Base-by-base conservation (phyloP, 2,113 vertebrate species). In the Megaceryle torquata region DNA sequence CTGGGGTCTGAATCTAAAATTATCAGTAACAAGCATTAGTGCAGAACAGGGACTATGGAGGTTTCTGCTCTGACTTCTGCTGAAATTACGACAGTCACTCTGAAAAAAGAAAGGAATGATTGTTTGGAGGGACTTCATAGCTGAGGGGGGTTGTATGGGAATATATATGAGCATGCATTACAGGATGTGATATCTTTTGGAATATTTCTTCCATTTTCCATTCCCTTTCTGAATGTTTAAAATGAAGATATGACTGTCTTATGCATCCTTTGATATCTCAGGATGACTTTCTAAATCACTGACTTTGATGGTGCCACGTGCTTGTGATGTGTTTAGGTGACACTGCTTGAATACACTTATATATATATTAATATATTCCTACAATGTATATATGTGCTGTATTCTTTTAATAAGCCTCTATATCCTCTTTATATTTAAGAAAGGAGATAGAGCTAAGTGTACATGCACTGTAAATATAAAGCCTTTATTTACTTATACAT, bases 61-160 rank as follows among this genome's bases (percentile, higher is more conserved):
- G 95, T 96, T 91, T 61, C 76, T 92, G 28, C 81, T 81, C 53
- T 70, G 64, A 46, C 96, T 92, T 85, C 91, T 71, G 44, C 33
- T 93, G 95, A 96, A 95, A 95, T 96, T 96, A 95, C 63, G 90
- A 48, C 70, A 75, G 59, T 68, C 95, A 86, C 63, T 92, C 82
- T 75, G n/a, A 10, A 68, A 48, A 90, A 96, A 94, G 51, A 96
- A 95, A 97, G 86, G 82, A 90, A 95, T 77, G 95, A 48, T 92
- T 96, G 68, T 95, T 59, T 96, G 88, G 80, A 87, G 53, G 44
- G 59, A 35, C 51, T 93, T 95, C 91, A 96, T 90, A 95, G 94
- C 89, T 97, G 61, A 86, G 29, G 33, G 59, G 31, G 17, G 22
- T 83, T 59, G 19, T 70, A 76, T 33, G 31, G 37, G 50, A 95